A percentile compares a stretch with the other conserved stretches of the same genome.
phyloP scores from a whole-genome alignment of 2,797 vertebrate species.

The Epinephelus coioides region DNA sequence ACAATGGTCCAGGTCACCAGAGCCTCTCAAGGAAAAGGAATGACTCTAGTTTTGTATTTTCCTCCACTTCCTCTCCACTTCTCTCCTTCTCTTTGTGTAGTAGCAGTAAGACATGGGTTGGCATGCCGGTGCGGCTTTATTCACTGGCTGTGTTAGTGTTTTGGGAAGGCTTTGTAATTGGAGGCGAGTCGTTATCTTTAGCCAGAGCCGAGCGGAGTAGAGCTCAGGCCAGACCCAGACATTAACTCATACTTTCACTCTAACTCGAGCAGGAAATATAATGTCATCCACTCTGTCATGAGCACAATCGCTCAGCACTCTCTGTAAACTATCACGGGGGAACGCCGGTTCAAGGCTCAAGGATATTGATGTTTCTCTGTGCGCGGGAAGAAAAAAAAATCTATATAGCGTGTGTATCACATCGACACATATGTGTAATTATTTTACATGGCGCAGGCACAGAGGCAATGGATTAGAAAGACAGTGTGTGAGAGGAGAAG shows the following conservation, averaged over 20 bases:
- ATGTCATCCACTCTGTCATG: conserved; percentile 80
- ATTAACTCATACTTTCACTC: conserved; percentile 84
- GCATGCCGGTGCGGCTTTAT: conserved; percentile 56
- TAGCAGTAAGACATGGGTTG: conserved; percentile 54
- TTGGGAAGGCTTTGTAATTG: conserved; percentile 77
- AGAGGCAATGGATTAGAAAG: conserved; percentile 80
- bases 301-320: conserved; percentile 74
- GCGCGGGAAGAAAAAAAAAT: conserved; percentile 36
- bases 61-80: conserved; percentile 21
- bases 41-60: conserved; percentile 35
- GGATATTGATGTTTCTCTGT: conserved; percentile 73
- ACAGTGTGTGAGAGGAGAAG: conserved; percentile 81
- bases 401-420: conserved; percentile 67
- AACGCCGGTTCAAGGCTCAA: conserved; percentile 66
- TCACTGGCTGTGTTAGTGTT: conserved; percentile 62
- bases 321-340: conserved; percentile 74
- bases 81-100: conserved; percentile 25
- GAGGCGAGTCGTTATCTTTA: conserved; percentile 79
- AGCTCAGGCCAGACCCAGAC: conserved; percentile 73
- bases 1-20: conserved; percentile 66
- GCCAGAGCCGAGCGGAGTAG: conserved; percentile 55
- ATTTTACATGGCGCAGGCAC: conserved; percentile 74
- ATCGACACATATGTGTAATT: conserved; percentile 83
- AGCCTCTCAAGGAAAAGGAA: conserved; percentile 59
- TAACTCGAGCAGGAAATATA: conserved; percentile 82